Evolutionary conservation across 2,888 invertebrate genomes (phyloP).

Genomic region (Corythucha ciliata): DNA sequence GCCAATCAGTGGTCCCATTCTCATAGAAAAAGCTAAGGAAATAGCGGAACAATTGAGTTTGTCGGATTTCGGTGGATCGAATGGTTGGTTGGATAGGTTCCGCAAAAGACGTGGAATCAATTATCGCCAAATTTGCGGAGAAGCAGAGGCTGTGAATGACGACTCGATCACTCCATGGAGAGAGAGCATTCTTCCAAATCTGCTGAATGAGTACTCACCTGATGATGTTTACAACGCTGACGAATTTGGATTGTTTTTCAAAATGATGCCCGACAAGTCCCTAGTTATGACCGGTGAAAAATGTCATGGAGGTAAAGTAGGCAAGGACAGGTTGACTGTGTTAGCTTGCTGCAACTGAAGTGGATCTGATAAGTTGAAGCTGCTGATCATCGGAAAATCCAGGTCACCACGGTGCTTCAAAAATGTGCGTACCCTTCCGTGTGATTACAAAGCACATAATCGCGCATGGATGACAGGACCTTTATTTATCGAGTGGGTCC

Average conservation of each 20-base stretch:
- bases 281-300: neutral
- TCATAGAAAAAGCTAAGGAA: neutral
- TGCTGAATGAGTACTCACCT: neutral
- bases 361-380: neutral
- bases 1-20: constrained; percentile 8
- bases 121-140: constrained; percentile 5
- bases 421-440: neutral
- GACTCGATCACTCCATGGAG: constrained; percentile 4
- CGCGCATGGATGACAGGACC: neutral
- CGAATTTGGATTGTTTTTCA: constrained; percentile 2
- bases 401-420: too few relatives aligned
- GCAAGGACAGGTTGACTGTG: neutral
- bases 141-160: constrained; percentile 4
- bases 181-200: neutral
- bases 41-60: neutral
- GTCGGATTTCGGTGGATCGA: constrained; percentile 1
- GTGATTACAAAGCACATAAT: neutral
- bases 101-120: constrained; percentile 6
- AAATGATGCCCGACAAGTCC: neutral
- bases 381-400: neutral
- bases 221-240: constrained; percentile 1
- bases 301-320: constrained; percentile 1
- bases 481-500: neutral
- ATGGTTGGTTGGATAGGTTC: constrained; percentile 9
- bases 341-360: neutral